phyloP scores from a whole-genome alignment of 2,888 invertebrate species.

The Dryococelus australis region DNA sequence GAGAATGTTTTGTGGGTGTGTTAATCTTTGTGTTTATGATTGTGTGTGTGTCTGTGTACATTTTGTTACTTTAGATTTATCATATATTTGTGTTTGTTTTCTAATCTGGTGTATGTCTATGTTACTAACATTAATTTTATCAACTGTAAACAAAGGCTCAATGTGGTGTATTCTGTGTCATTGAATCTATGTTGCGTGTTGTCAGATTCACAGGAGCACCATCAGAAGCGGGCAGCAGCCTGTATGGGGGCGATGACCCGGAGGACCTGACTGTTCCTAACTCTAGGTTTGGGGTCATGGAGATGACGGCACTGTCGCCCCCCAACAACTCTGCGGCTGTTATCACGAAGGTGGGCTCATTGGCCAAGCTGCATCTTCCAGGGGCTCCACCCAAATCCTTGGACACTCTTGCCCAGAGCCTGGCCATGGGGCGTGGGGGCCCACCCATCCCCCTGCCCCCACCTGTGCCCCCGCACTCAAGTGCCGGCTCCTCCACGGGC shows the following conservation, averaged over 20 bases:
- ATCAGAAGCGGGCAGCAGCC: conserved; percentile 74
- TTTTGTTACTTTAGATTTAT: too few relatives aligned
- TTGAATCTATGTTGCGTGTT: too few relatives aligned
- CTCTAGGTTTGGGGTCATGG: conserved; percentile 42
- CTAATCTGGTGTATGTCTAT: too few relatives aligned
- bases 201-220: conserved; percentile 54
- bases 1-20: too few relatives aligned
- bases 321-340: conserved; percentile 44
- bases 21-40: too few relatives aligned
- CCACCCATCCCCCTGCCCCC: conserved; percentile 51
- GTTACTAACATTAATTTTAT: too few relatives aligned
- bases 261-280: conserved; percentile 76
- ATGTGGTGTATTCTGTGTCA: too few relatives aligned
- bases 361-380: conserved; percentile 57
- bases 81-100: too few relatives aligned
- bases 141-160: too few relatives aligned
- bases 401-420: conserved; percentile 68
- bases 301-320: conserved; percentile 39
- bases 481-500: conserved; percentile 65
- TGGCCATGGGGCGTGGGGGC: conserved; percentile 53
- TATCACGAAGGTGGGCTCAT: conserved; percentile 47
- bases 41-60: too few relatives aligned
- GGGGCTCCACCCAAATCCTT: conserved; percentile 66
- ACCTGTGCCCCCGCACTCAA: conserved; percentile 54
- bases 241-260: conserved; percentile 82